Percentiles rank a stretch among this genome's conserved stretches.
These are phyloP conservation scores for Mactra quadrangularis DNA, from an alignment of 1,140 invertebrate species.

Conservation along the genomic window DNA sequence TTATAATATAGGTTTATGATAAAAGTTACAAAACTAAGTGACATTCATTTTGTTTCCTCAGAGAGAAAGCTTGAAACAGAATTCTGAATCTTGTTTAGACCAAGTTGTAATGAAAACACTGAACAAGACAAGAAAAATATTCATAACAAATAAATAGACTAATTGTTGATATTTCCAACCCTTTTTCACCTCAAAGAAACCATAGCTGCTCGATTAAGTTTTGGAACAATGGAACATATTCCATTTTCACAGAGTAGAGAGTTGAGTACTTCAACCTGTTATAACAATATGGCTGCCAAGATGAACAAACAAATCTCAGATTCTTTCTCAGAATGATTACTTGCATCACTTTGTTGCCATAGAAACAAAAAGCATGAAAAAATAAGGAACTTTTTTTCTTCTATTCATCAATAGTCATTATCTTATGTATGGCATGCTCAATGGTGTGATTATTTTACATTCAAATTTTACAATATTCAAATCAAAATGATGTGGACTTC, in stretches of 20 bases:
- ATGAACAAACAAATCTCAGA: conserved; percentile 39
- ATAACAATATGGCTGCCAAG: conserved; percentile 41
- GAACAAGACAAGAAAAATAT: too few species aligned
- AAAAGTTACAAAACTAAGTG: too few species aligned
- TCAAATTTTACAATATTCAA: too few species aligned
- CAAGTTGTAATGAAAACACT: too few species aligned
- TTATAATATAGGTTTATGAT: too few species aligned
- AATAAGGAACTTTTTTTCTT: neutral
- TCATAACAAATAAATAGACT: neutral
- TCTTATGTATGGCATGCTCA: too few species aligned
- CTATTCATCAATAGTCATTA: too few species aligned
- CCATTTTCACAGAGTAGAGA: conserved; percentile 1
- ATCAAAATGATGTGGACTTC: too few species aligned
- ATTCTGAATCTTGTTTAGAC: too few species aligned
- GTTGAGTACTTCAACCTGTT: conserved; percentile 34
- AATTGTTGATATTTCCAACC: neutral
- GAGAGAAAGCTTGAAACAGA: too few species aligned
- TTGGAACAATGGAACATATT: conserved; percentile 45
- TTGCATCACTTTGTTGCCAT: conserved; percentile 24
- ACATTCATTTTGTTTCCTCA: too few species aligned
- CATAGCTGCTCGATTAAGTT: conserved; percentile 8
- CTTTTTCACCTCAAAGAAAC: neutral
- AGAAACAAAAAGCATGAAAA: conserved; percentile 31
- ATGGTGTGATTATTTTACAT: too few species aligned
- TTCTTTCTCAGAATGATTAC: conserved; percentile 17